Evolutionary conservation across 2,113 vertebrate genomes (phyloP).

Genomic region (Pycnonotus jocosus): DNA sequence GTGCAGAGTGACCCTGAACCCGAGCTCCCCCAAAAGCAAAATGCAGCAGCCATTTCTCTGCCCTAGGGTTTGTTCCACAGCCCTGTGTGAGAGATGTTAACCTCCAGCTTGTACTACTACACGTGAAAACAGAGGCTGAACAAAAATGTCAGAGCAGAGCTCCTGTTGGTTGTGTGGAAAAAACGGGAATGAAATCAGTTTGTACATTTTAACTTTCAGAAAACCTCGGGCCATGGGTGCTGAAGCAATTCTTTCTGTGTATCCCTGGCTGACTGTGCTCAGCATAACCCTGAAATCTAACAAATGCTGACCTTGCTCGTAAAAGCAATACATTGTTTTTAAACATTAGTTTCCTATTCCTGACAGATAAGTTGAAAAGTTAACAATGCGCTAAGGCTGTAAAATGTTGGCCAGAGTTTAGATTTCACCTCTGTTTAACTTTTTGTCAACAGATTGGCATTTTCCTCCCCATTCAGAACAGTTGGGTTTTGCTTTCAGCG

Average conservation of each 20-base stretch:
- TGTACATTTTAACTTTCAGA: not conserved
- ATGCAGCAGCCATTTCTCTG: conserved; percentile 51
- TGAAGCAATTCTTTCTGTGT: conserved; percentile 22
- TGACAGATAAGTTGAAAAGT: conserved; percentile 72
- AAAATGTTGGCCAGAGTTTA: conserved; percentile 70
- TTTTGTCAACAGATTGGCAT: conserved; percentile 73
- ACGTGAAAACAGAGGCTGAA: not conserved
- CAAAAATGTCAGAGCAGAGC: not conserved
- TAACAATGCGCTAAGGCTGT: conserved; percentile 71
- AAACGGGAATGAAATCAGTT: not conserved
- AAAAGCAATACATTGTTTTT: conserved; percentile 76
- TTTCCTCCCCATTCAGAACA: conserved; percentile 70
- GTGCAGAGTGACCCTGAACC: conserved; percentile 43
- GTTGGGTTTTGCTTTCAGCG: conserved; percentile 66
- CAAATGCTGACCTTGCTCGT: conserved; percentile 68
- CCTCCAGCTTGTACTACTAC: not conserved
- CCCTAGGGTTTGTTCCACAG: conserved; percentile 64
- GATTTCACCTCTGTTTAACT: conserved; percentile 69
- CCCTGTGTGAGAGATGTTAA: conserved; percentile 9
- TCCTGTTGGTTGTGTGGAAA: not conserved
- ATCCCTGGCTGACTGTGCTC: not conserved
- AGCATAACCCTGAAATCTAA: conserved; percentile 55
- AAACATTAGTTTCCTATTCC: conserved; percentile 75
- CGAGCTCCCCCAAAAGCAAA: not conserved
- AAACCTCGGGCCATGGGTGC: not conserved